Conservation (phyloP, 2,113 vertebrate genomes). For the Bos taurus region DNA sequence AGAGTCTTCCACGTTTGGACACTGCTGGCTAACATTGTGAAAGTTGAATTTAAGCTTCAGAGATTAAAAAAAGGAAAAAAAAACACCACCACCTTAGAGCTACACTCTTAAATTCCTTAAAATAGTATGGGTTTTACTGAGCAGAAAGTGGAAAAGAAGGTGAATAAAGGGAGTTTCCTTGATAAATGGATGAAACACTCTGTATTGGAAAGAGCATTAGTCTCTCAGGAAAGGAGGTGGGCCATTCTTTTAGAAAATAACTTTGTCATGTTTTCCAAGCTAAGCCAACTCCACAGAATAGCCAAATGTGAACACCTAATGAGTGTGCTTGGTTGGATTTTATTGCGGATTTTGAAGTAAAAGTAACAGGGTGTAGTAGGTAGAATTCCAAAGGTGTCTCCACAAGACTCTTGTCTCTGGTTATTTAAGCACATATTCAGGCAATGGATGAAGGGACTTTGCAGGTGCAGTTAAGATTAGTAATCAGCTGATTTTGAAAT, state of each 20-base stretch:
- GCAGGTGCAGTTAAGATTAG: background rate
- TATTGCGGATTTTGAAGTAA: background rate
- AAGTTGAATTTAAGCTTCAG: background rate
- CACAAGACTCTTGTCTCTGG: background rate
- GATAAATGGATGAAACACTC: background rate
- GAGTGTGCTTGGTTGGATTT: background rate
- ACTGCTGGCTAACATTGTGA: background rate
- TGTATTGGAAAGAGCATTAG: background rate
- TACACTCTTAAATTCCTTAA: slow-evolving; percentile 13
- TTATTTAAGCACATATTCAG: background rate
- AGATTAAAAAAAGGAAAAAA: background rate
- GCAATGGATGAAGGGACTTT: background rate
- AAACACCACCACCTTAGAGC: background rate
- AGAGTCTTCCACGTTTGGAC: background rate
- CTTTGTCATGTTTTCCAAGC: background rate
- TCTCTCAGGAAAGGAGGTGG: background rate
- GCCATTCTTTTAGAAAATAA: background rate
- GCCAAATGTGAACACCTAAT: background rate
- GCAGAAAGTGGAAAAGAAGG: background rate
- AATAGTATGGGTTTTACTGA: background rate
- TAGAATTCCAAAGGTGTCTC: background rate
- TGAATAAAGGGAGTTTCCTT: slow-evolving; percentile 8
- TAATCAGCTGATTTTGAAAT: background rate
- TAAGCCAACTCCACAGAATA: background rate
- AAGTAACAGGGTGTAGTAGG: background rate